Conservation (phyloP, 1,140 invertebrate species). For the Trigoniulus corallinus region DNA sequence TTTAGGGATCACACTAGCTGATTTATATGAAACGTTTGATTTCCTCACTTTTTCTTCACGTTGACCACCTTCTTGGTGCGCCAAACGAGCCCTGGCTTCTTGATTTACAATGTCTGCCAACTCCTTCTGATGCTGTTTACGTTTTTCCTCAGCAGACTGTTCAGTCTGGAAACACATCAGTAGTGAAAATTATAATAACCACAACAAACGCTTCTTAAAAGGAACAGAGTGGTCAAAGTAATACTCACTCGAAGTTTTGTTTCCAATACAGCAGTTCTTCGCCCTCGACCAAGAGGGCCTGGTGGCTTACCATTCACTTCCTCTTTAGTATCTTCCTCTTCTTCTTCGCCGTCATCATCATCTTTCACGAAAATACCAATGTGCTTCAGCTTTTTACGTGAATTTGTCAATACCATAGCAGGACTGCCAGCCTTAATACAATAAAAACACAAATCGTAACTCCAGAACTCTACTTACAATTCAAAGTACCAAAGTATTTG, state of each 20-base stretch:
- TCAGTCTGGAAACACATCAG: slow-evolving; percentile 43
- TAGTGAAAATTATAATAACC: not conserved
- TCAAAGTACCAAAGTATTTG: not conserved
- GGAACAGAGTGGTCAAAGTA: not conserved
- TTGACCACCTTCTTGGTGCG: slow-evolving; percentile 57
- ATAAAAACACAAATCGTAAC: not conserved
- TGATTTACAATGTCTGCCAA: slow-evolving; percentile 79
- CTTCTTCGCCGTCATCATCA: slow-evolving; percentile 43
- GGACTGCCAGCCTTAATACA: slow-evolving; percentile 40
- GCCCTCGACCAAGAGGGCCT: slow-evolving; percentile 54
- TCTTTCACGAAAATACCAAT: slow-evolving; percentile 86
- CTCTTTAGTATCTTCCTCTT: slow-evolving; percentile 57
- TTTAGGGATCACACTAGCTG: slow-evolving; percentile 72
- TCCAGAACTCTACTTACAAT: not conserved
- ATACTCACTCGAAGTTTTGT: slow-evolving; percentile 66
- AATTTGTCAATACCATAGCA: slow-evolving; percentile 73
- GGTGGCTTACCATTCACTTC: slow-evolving; percentile 46
- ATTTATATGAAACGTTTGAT: slow-evolving; percentile 90
- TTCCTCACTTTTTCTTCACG: slow-evolving; percentile 77
- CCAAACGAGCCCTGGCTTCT: slow-evolving; percentile 74
- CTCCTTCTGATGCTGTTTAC: slow-evolving; percentile 93
- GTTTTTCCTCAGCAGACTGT: slow-evolving; percentile 88
- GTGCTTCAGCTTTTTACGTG: slow-evolving; percentile 84
- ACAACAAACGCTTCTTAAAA: not conserved
- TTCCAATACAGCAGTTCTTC: slow-evolving; percentile 84